phyloP scores from a whole-genome alignment of 2,113 vertebrate species.

The Aptenodytes patagonicus region DNA sequence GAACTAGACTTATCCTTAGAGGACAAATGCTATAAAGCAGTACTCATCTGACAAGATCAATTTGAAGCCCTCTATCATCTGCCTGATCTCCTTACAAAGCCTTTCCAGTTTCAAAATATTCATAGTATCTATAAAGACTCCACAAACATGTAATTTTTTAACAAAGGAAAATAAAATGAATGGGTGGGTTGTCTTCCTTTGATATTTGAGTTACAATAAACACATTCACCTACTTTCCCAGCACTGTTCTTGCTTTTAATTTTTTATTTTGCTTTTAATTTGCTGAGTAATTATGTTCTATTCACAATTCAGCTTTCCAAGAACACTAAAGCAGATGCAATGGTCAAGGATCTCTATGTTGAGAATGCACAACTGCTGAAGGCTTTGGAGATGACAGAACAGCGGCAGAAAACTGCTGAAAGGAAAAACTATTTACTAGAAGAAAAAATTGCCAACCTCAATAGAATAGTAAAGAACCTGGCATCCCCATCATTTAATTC shows the following conservation, averaged over 20 bases:
- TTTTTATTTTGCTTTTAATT: background rate
- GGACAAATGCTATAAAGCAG: background rate
- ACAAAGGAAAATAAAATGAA: background rate
- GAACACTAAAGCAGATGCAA: slow-evolving; percentile 83
- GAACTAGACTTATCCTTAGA: background rate
- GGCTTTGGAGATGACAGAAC: slow-evolving; percentile 86
- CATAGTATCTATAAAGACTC: background rate
- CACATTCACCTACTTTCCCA: rapidly evolving
- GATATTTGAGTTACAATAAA: too few relatives aligned
- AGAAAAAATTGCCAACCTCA: slow-evolving; percentile 92
- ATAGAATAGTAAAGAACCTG: slow-evolving; percentile 87
- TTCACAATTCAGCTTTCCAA: slow-evolving; percentile 78
- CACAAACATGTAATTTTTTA: background rate
- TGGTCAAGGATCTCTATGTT: slow-evolving; percentile 90
- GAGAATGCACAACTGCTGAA: slow-evolving; percentile 90
- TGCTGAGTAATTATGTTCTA: background rate
- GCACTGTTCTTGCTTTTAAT: background rate
- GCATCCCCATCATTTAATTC: slow-evolving; percentile 74
- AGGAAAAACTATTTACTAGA: slow-evolving; percentile 93
- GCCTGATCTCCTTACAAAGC: background rate
- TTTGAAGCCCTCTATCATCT: background rate
- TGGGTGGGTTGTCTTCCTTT: background rate
- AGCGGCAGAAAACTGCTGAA: slow-evolving; percentile 84
- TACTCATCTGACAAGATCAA: background rate
- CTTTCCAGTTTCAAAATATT: background rate